A percentile compares a stretch with the other conserved stretches of the same genome.
phyloP scores from a whole-genome alignment of 2,113 vertebrate genomes.

The Ptyas mucosa region DNA sequence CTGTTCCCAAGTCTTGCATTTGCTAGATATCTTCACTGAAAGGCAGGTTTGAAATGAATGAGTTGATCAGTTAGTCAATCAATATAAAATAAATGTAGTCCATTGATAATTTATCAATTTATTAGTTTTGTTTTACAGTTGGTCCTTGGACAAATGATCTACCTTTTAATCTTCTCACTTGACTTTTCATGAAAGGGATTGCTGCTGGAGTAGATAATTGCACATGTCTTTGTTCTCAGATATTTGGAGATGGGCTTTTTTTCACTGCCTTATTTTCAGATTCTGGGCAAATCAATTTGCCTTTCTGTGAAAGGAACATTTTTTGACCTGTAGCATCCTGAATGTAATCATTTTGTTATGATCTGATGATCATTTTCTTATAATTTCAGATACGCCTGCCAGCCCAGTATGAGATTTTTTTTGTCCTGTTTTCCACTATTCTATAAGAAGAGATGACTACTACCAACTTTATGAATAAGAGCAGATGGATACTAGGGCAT shows the following conservation, averaged over 20 bases:
- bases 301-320: not conserved
- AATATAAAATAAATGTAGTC: not conserved
- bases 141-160: not conserved
- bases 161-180: not conserved
- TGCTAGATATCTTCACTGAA: not conserved
- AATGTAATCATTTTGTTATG: not conserved
- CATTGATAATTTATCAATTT: not conserved
- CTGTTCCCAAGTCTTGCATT: not conserved
- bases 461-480: not conserved
- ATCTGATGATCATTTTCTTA: not conserved
- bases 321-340: not conserved
- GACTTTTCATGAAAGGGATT: not conserved
- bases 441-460: not conserved
- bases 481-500: not conserved
- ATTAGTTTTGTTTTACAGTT: not conserved
- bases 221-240: not conserved
- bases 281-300: not conserved
- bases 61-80: not conserved
- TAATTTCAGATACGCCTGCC: not conserved
- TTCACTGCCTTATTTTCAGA: not conserved
- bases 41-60: not conserved
- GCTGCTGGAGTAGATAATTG: not conserved
- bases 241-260: not conserved
- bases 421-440: not conserved
- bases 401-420: not conserved